Evolutionary conservation across 2,888 invertebrate genomes (phyloP), one percentile per base, ranked within the genome.

Genomic region (Drosophila emarginata): DNA sequence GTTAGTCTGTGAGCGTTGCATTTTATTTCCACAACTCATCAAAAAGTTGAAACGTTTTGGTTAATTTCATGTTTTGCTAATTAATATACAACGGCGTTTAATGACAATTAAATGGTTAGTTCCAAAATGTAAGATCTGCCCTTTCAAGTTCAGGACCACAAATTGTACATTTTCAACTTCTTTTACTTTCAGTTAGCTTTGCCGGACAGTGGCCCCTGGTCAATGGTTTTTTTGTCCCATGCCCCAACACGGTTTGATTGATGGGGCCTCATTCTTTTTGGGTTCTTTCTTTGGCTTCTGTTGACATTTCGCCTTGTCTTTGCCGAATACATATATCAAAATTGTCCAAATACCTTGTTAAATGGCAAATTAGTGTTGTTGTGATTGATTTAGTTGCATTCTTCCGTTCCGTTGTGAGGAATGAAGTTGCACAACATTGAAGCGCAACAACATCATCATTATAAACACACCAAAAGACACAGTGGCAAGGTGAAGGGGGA

Each of bases 281-380:
- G 45, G 45, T 21, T 15, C 21, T 11, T 45, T 18, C 45, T 45
- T 14, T 67, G 56, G 83, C 80, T 82, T 80, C 80, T 77, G 83
- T 86, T 84, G 84, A 84, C 84, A 88, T 88, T 83, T 86, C 78
- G 79, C 71, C 74, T 74, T 77, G 80, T 74, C 75, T 75, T 75
- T 76, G 76, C 79, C 71, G 80, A 88, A 83, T 86, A 90, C 90
- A 89, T 88, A 90, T 90, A 89, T 88, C 90, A 87, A 86, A 90
- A 90, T 90, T 90, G 91, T 90, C 90, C 90, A 90, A 90, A 90
- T 90, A 85, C 91, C 90, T 88, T 90, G 89, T 90, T 90, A 89
- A 90, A 90, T 90, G 90, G 90, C 90, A 90, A 90, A 90, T 90
- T 90, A 90, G 90, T 90, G 91, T 89, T 87, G 82, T 77, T 87